Percentiles rank a stretch among this genome's conserved stretches.
These are phyloP conservation scores for Halichoerus grypus DNA, from an alignment of 2,113 vertebrate species.

Conservation along the genomic window DNA sequence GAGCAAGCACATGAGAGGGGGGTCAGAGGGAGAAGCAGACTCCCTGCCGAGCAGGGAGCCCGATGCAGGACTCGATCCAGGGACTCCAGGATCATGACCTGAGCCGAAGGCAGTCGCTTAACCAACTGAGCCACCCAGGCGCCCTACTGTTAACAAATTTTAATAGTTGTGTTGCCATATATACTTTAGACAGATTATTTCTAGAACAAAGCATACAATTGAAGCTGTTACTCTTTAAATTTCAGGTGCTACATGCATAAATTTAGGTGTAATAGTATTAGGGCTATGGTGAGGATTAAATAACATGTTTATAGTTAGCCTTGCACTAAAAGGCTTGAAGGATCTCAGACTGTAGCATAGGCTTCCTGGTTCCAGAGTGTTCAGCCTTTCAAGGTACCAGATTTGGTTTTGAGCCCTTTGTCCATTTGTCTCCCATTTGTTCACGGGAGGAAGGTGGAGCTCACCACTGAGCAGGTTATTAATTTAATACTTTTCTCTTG, in stretches of 20 bases:
- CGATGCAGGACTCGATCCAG: too few species aligned
- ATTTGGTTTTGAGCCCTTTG: conserved; percentile 15
- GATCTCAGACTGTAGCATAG: not conserved
- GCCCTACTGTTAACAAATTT: not conserved
- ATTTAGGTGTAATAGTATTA: not conserved
- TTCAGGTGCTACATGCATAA: not conserved
- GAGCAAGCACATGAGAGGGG: too few species aligned
- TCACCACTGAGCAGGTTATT: not conserved
- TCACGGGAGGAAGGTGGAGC: not conserved
- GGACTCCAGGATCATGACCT: too few species aligned
- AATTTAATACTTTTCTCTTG: conserved; percentile 80
- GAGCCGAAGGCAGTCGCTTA: too few species aligned
- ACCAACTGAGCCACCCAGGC: too few species aligned
- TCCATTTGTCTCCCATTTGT: not conserved
- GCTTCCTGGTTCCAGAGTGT: not conserved
- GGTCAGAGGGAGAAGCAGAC: too few species aligned
- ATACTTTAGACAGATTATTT: not conserved
- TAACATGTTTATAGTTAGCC: conserved; percentile 4
- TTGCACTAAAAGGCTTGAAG: not conserved
- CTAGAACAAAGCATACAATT: not conserved
- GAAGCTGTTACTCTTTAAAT: conserved; percentile 1
- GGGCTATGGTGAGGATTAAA: not conserved
- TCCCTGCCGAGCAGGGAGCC: too few species aligned
- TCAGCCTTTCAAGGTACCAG: not conserved
- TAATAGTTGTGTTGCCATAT: not conserved